Evolutionary conservation across 2,888 invertebrate genomes (phyloP), one percentile per base, ranked within the genome.

Genomic region (Amblyjoppa proteus): DNA sequence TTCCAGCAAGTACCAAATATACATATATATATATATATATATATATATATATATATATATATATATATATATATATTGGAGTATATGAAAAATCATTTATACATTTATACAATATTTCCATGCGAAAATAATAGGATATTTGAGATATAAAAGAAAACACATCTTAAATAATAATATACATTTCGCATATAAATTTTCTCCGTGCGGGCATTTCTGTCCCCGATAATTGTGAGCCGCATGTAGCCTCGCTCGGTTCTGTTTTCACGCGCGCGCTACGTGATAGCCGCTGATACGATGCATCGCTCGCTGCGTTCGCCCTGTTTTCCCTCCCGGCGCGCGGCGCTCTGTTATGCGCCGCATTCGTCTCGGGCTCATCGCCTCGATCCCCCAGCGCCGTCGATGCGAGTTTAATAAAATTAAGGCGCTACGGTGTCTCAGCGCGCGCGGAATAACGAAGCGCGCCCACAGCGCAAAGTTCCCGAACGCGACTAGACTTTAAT

Each of bases 211-310:
- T 38, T 73, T 73, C 25, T 16, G 20, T 56, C n/a, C 25, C 61
- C 51, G 34, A 20, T 66, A 45, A 76, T 76, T 76, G 64, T 25
- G 53, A 76, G 51, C 45, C 45, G 61, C 74, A 75, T 64, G 64
- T 28, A 34, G 45, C 9, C 11, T 45, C 45, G 41, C 2, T 3
- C 31, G 45, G n/a, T 58, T 34, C 25, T 31, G 56, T 38, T 73
- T 53, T 73, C 49, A 75, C 51, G 75, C 34, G 34, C 51, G 25
- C 38, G 64, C 16, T 51, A 66, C 66, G 66, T 66, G 75, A 31
- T 25, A 58, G 34, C 34, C 64, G 64, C 75, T 66, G 75, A 76
- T 66, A 58, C 58, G 66, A 66, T 66, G 75, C 51, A 77, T 66
- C 82, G 77, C 71, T 38, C 38, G 49, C 41, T 76, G 69, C 45